phyloP scores from a whole-genome alignment of 2,113 vertebrate genomes.

The Struthidea cinerea region DNA sequence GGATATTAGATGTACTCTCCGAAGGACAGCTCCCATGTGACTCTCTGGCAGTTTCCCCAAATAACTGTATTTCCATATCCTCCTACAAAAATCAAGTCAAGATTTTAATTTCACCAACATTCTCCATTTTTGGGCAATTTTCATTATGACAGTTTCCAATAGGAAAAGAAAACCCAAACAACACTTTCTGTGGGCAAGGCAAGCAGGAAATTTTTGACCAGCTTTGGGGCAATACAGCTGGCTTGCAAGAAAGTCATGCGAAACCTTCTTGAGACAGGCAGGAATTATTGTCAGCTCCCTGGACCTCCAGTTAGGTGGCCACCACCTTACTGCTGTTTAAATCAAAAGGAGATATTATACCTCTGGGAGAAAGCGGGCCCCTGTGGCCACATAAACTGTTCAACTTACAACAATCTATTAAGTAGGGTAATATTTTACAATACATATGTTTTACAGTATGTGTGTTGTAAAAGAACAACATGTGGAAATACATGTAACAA shows the following conservation, averaged over 20 bases:
- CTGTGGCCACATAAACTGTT: background rate
- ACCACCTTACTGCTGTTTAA: background rate
- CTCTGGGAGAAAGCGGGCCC: background rate
- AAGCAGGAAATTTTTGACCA: background rate
- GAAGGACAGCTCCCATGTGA: background rate
- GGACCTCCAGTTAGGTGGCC: background rate
- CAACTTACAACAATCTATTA: rapidly evolving
- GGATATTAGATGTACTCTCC: background rate
- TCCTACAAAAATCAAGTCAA: background rate
- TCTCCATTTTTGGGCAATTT: background rate
- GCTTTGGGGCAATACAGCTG: background rate
- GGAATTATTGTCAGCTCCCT: background rate
- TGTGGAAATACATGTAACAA: background rate
- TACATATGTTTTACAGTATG: background rate
- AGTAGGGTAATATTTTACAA: background rate
- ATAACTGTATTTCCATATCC: background rate
- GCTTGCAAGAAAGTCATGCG: background rate
- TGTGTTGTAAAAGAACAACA: background rate
- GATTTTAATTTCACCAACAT: background rate
- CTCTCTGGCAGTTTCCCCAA: background rate
- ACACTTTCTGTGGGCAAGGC: background rate
- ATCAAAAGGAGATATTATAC: background rate
- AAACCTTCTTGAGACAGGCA: background rate
- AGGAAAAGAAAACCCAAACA: background rate
- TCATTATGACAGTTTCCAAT: background rate